These are phyloP conservation scores for Hyles lineata DNA, from an alignment of 2,888 invertebrate species.

Conservation along the genomic window DNA sequence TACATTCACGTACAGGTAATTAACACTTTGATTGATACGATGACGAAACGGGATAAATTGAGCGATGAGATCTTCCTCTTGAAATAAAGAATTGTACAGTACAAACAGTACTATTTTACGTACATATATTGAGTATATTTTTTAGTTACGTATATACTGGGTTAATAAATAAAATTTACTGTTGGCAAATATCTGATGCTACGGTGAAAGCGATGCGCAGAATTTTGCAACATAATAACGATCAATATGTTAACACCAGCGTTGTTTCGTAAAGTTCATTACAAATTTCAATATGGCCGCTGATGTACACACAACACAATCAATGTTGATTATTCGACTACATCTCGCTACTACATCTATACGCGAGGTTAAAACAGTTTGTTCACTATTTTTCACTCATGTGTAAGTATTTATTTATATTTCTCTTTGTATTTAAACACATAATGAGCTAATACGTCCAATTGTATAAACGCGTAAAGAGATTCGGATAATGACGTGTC, in stretches of 20 bases:
- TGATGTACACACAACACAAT: background rate
- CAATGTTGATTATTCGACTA: constrained; percentile 17
- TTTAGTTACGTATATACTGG: background rate
- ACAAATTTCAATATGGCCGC: background rate
- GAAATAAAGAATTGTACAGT: background rate
- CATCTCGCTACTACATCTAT: constrained; percentile 17
- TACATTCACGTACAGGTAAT: constrained; percentile 51
- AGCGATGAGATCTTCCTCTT: constrained; percentile 25
- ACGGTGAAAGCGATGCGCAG: background rate
- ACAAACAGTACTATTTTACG: background rate
- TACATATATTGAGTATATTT: background rate
- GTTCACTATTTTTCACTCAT: constrained; percentile 18
- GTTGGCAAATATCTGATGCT: background rate
- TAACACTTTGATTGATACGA: constrained; percentile 38
- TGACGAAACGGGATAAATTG: constrained; percentile 26
- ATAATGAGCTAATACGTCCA: constrained; percentile 11
- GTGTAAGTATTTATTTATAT: constrained; percentile 29
- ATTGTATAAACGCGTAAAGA: constrained; percentile 11
- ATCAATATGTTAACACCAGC: constrained; percentile 8
- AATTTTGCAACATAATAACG: constrained; percentile 12
- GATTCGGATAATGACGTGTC: constrained; percentile 24
- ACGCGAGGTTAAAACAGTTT: constrained; percentile 2
- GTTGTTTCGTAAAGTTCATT: constrained; percentile 14
- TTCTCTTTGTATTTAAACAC: constrained; percentile 17
- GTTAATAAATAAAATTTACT: background rate